phyloP scores from a whole-genome alignment of 1,140 invertebrate species.

The Lysiphlebus fabarum region DNA sequence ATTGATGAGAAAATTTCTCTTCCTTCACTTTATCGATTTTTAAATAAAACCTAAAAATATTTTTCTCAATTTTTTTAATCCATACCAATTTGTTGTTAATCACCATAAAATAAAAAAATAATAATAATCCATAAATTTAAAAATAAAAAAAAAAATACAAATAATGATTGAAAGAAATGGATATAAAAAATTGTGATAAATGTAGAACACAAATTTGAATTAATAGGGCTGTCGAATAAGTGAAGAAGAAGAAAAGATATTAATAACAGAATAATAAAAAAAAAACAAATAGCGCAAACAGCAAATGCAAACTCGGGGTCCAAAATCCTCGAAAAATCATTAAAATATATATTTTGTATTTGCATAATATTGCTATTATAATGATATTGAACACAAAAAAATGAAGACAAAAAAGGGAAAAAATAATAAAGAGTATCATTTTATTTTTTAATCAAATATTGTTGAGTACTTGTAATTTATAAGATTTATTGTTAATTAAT shows the following conservation, averaged over 20 bases:
- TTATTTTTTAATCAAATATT: slow-evolving; percentile 21
- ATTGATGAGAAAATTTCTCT: no score
- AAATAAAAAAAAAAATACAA: no score
- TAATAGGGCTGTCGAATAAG: background rate
- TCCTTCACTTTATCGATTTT: no score
- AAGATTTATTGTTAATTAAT: slow-evolving; percentile 32
- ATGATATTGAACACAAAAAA: slow-evolving; percentile 13
- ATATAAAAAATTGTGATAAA: slow-evolving; percentile 24
- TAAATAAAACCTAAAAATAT: no score
- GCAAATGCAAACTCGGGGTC: slow-evolving; percentile 20
- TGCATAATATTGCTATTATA: slow-evolving; percentile 19
- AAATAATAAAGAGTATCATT: background rate
- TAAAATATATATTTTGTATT: slow-evolving; percentile 24
- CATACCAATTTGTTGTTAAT: slow-evolving; percentile 5
- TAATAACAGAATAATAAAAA: slow-evolving; percentile 1
- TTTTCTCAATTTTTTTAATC: background rate
- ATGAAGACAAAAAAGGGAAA: slow-evolving; percentile 14
- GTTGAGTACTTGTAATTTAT: slow-evolving; percentile 34
- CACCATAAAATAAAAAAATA: background rate
- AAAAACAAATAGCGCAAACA: slow-evolving; percentile 1
- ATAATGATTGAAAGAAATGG: no score
- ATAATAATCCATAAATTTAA: background rate
- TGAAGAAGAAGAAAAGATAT: slow-evolving; percentile 2
- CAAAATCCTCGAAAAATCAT: slow-evolving; percentile 22
- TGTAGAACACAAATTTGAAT: slow-evolving; percentile 13